These are phyloP conservation scores for Aplocera efformata DNA, from an alignment of 2,888 invertebrate genomes.

Conservation along the genomic window DNA sequence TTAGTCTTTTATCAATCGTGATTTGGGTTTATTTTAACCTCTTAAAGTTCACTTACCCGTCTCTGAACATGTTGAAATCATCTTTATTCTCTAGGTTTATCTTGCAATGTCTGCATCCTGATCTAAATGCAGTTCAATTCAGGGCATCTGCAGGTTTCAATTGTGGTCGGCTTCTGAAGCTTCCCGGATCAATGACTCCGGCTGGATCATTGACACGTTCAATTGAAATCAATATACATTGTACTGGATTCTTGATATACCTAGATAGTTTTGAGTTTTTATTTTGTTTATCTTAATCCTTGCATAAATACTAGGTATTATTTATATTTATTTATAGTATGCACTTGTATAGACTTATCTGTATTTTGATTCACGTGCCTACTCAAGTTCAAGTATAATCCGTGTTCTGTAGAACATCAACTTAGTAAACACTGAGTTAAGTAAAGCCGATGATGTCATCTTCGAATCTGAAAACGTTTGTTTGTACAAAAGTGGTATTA, in stretches of 20 bases:
- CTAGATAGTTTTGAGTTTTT: too few species aligned
- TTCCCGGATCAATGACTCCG: slow-evolving; percentile 22
- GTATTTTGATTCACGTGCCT: slow-evolving; percentile 13
- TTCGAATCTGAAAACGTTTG: slow-evolving; percentile 47
- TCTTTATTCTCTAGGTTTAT: slow-evolving; percentile 48
- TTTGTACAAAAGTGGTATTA: slow-evolving; percentile 46
- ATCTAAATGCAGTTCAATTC: slow-evolving; percentile 47
- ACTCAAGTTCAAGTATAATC: slow-evolving; percentile 45
- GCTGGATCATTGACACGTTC: background rate
- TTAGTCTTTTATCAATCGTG: slow-evolving; percentile 5
- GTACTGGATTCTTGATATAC: slow-evolving; percentile 8
- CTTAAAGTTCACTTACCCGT: slow-evolving; percentile 39
- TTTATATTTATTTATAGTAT: too few species aligned
- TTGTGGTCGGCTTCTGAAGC: slow-evolving; percentile 29
- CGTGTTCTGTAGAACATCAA: slow-evolving; percentile 21
- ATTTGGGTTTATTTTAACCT: slow-evolving; percentile 1
- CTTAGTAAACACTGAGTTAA: slow-evolving; percentile 54
- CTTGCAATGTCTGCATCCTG: slow-evolving; percentile 46
- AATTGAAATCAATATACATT: background rate
- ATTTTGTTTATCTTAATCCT: too few species aligned
- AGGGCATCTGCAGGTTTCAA: slow-evolving; percentile 32
- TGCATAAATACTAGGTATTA: too few species aligned
- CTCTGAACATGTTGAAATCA: slow-evolving; percentile 34
- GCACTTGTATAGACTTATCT: slow-evolving; percentile 8
- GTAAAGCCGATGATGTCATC: slow-evolving; percentile 63